Evolutionary conservation across 1,140 invertebrate species (phyloP).

Genomic region (Apocrypta bakeri): DNA sequence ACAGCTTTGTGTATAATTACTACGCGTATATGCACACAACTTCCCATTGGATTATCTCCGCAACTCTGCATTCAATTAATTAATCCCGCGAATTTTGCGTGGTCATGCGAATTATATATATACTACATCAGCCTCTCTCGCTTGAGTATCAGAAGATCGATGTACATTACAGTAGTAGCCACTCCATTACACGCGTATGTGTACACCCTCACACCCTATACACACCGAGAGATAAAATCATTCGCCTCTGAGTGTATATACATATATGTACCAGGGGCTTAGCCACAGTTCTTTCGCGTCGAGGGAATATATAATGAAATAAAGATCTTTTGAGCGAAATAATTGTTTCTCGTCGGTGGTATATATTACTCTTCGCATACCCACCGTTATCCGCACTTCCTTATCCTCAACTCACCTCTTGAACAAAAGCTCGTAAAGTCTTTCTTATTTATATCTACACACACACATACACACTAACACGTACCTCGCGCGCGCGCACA

Average conservation of each 20-base stretch:
- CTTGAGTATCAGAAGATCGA: slow-evolving; percentile 13
- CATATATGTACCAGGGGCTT: no score
- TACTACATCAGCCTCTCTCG: neutral
- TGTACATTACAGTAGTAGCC: neutral
- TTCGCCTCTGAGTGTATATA: neutral
- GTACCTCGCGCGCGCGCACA: no score
- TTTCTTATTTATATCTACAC: neutral
- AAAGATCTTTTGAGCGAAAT: no score
- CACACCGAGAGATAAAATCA: slow-evolving; percentile 42
- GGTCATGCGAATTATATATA: neutral
- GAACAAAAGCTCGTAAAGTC: slow-evolving; percentile 16
- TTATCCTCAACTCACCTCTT: neutral
- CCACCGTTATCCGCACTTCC: neutral
- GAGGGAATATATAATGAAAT: no score
- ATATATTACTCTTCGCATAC: neutral
- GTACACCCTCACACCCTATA: no score
- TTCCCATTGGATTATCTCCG: neutral
- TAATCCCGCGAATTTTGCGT: slow-evolving; percentile 8
- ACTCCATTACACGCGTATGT: no score
- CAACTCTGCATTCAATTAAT: slow-evolving; percentile 17
- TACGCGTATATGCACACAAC: no score
- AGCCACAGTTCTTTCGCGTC: no score
- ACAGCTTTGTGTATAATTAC: no score
- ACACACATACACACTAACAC: no score
- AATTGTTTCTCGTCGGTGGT: neutral